Evolutionary conservation across 2,113 vertebrate genomes (phyloP).

Genomic region (Bufo bufo): DNA sequence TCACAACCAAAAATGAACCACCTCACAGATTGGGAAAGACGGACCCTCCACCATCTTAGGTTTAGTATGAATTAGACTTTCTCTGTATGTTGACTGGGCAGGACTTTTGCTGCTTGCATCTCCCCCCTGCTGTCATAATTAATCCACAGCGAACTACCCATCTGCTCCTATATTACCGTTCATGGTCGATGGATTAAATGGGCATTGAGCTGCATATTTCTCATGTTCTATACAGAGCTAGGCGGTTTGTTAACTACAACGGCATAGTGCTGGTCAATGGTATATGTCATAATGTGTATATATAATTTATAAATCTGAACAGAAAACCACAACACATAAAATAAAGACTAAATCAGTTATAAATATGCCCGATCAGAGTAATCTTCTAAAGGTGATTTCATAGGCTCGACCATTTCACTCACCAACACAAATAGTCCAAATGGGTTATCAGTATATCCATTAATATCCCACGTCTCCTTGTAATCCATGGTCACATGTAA

Average conservation of each 20-base stretch:
- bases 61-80: constrained; percentile 23
- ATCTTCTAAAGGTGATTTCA: neutral
- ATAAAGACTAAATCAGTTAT: neutral
- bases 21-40: neutral
- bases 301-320: neutral
- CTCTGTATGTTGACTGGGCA: constrained; percentile 27
- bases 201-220: constrained; percentile 25
- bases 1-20: neutral
- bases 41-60: neutral
- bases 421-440: neutral
- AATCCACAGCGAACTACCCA: constrained; percentile 42
- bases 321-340: neutral
- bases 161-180: constrained; percentile 36
- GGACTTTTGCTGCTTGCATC: constrained; percentile 21
- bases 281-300: neutral
- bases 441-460: neutral
- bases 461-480: neutral
- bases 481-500: neutral
- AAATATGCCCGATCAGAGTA: neutral
- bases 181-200: constrained; percentile 36
- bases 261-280: neutral
- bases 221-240: neutral
- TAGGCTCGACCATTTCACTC: neutral
- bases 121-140: constrained; percentile 40
- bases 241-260: neutral